Evolutionary conservation across 2,888 invertebrate species (phyloP), one percentile per base, ranked within the genome.

Genomic region (Tetropium fuscum): DNA sequence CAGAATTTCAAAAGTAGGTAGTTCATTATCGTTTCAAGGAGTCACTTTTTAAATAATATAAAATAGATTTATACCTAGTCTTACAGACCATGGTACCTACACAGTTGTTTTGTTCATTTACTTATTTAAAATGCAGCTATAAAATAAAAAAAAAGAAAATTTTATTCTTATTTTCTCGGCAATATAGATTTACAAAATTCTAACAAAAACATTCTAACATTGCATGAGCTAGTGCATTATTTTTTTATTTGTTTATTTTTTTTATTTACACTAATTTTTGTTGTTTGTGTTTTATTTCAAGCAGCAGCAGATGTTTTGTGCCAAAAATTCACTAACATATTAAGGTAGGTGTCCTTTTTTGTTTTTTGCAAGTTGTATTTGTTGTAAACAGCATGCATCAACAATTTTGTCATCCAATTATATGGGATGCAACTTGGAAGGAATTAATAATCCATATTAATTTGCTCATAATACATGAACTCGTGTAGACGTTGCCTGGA

Each of bases 271-370:
- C 78, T 84, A 85, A 77, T 78, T 74, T 76, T 64, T 68, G 71
- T 75, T 72, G 68, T 72, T 74, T 72, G 64, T 70, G 66, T 66
- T 63, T 73, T 72, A 60, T 77, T 77, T 74, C 78, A 78, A 75
- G 77, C 78, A 73, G 79, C 79, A 70, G 77, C 76, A 72, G 79
- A 79, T 74, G 76, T 77, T 76, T 74, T 79, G 78, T 79, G 79
- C 79, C 80, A 80, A 80, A 77, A 76, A 73, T 70, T 74, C 74
- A 78, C 75, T 78, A 78, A 78, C 71, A 61, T 66, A 53, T 67
- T 58, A 76, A 78, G 79, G 79, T 79, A 78, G 77, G 80, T 79
- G 59, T 67, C 49, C 54, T 59, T 47, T 57, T 57, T 60, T 64
- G 60, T 67, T 64, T 61, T 78, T 63, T 62, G 64, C 47, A 53